Evolutionary conservation across 1,140 invertebrate species (phyloP).

Genomic region (Scaptomyza pallida): DNA sequence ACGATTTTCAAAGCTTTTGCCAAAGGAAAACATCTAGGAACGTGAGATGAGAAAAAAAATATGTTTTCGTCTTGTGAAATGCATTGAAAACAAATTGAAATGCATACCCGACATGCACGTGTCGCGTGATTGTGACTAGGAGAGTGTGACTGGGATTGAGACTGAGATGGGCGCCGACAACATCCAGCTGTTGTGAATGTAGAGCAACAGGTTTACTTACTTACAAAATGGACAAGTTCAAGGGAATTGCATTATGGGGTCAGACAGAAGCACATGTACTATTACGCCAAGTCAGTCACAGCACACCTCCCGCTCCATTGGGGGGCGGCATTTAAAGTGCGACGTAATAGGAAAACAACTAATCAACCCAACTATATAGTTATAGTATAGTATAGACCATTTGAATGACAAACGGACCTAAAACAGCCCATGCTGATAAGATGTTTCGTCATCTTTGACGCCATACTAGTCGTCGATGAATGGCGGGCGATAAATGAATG

Average conservation of each 20-base stretch:
- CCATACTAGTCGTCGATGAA: slow-evolving; percentile 28
- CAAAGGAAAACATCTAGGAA: too few relatives aligned
- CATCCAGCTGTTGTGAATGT: slow-evolving; percentile 3
- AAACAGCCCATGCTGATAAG: slow-evolving; percentile 20
- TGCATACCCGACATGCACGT: slow-evolving; percentile 57
- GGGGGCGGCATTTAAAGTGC: slow-evolving; percentile 17
- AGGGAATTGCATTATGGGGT: slow-evolving; percentile 54
- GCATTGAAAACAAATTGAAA: slow-evolving; percentile 28
- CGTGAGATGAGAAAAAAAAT: neutral
- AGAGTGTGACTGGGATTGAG: neutral
- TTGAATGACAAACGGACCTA: slow-evolving; percentile 44
- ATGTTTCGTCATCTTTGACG: slow-evolving; percentile 46
- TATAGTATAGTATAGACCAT: slow-evolving; percentile 6
- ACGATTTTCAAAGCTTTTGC: too few relatives aligned
- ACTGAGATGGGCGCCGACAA: neutral
- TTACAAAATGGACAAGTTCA: slow-evolving; percentile 70
- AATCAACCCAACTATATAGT: neutral
- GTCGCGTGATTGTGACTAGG: slow-evolving; percentile 35
- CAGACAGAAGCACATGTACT: slow-evolving; percentile 35
- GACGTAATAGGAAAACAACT: slow-evolving; percentile 49
- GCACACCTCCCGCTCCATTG: neutral
- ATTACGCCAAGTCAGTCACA: neutral
- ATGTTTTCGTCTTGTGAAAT: slow-evolving; percentile 21
- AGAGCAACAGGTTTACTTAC: slow-evolving; percentile 56
- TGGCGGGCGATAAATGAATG: slow-evolving; percentile 8